Conservation (phyloP, 1,140 invertebrate genomes). For the Aleiodes sp. region DNA sequence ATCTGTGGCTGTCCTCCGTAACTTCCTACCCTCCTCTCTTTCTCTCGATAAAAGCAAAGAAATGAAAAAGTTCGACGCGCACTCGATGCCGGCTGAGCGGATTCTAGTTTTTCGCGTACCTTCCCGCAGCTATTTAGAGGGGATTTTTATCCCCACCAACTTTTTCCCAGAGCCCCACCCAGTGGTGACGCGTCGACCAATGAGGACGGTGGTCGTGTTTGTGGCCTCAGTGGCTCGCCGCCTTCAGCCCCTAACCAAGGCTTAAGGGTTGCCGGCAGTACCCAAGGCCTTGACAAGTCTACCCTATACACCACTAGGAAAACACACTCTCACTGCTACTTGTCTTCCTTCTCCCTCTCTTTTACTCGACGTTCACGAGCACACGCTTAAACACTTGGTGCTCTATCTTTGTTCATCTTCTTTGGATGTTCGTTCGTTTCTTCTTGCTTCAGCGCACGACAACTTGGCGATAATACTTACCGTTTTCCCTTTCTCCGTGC, state of each 20-base stretch:
- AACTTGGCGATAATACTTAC: neutral
- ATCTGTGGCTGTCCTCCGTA: too few relatives aligned
- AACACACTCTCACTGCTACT: neutral
- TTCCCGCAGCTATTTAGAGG: slow-evolving; percentile 64
- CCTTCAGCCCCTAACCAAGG: slow-evolving; percentile 59
- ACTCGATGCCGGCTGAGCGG: slow-evolving; percentile 62
- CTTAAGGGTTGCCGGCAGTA: slow-evolving; percentile 46
- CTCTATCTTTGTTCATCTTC: too few relatives aligned
- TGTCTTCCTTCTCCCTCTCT: slow-evolving; percentile 33
- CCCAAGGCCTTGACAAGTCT: slow-evolving; percentile 44
- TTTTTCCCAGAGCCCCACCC: slow-evolving; percentile 64
- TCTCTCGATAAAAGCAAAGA: neutral
- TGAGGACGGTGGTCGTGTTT: slow-evolving; percentile 65
- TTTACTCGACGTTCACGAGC: too few relatives aligned
- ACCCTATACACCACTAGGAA: slow-evolving; percentile 28
- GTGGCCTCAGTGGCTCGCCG: slow-evolving; percentile 66
- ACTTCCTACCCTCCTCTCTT: neutral
- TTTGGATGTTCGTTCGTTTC: neutral
- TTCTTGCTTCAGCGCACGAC: neutral
- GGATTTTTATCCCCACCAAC: slow-evolving; percentile 63
- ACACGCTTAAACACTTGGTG: too few relatives aligned
- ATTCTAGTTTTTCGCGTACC: slow-evolving; percentile 65
- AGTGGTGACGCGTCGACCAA: slow-evolving; percentile 61
- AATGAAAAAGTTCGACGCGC: slow-evolving; percentile 52
- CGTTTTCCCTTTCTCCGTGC: neutral